Evolutionary conservation across 2,113 vertebrate genomes (phyloP), one percentile per base, ranked within the genome.

Genomic region (Oncorhynchus kisutch): DNA sequence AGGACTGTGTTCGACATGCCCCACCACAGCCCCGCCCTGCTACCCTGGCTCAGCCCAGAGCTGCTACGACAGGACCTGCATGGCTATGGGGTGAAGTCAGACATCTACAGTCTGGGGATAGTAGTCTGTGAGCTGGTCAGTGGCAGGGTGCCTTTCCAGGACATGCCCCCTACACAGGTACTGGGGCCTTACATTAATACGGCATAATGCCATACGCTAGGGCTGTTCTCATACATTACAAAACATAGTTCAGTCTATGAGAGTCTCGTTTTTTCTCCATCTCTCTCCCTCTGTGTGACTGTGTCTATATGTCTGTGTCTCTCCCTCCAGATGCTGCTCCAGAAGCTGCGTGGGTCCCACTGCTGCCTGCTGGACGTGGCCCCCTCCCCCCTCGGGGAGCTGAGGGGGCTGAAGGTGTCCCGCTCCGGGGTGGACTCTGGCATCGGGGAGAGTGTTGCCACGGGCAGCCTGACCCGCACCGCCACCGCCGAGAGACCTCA

Each of bases 1-100:
- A 94, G 94, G 86, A 90, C 94, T 8, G 97, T 97, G 69, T 97
- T 95, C 76, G 96, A 99, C 84, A 98, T 99, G 90, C 97, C 98
- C 45, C 94, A 95, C 18, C 96, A 97, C 91, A 97, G 96, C 90
- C 95, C 96, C 0, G 92, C 96, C 0, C 92, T 98, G 80, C 93
- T 99, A 90, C 98, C 97, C 79, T 99, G 98, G 97, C 95, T 99
- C 85, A 99, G 97, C 89, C 98, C 98, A 22, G 98, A 99, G 84
- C 94, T 99, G 27, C 94, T 99, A 85, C 94, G 96, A 89, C 98
- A 99, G 98, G 97, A 99, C 90, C 95, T 99, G 84, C 95, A 95
- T 82, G 97, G 98, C 39, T 99, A 99, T 76, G 97, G 96, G 70
- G 95, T 97, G 70, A 99, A 99, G 87, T 99, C 98, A 1, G 98